Evolutionary conservation across 2,113 vertebrate species (phyloP).

Genomic region (Holacanthus passer): DNA sequence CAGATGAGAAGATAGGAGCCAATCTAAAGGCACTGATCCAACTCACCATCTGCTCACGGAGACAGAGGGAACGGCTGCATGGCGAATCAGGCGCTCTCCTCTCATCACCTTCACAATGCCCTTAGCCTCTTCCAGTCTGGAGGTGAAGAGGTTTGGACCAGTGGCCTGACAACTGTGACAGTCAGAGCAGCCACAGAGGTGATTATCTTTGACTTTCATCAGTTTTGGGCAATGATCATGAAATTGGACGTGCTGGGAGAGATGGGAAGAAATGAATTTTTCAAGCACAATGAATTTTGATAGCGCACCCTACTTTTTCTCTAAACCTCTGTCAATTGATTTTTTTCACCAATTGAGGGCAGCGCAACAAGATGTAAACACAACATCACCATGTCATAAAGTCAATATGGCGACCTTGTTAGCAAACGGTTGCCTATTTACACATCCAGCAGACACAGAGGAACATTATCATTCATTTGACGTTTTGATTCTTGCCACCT

Average conservation of each 20-base stretch:
- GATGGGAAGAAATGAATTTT: constrained; percentile 1
- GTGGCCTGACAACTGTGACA: constrained; percentile 37
- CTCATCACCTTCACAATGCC: constrained; percentile 58
- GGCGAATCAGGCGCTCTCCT: constrained; percentile 22
- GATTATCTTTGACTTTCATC: constrained; percentile 54
- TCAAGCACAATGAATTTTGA: not conserved
- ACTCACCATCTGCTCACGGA: constrained; percentile 56
- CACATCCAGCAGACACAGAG: not conserved
- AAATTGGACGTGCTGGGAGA: constrained; percentile 24
- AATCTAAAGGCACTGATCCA: constrained; percentile 51
- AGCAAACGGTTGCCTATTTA: not conserved
- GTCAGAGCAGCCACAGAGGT: constrained; percentile 1
- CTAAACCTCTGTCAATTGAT: not conserved
- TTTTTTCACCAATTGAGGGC: not conserved
- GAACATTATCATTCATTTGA: not conserved
- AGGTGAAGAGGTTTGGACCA: constrained; percentile 35
- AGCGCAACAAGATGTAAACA: not conserved
- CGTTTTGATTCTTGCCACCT: not conserved
- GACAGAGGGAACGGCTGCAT: constrained; percentile 22
- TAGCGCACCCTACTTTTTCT: not conserved
- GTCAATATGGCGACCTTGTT: not conserved
- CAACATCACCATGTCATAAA: not conserved
- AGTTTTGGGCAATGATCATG: constrained; percentile 20
- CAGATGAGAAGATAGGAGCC: constrained; percentile 57
- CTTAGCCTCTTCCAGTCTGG: constrained; percentile 24